Conservation (phyloP, 2,797 vertebrate species). For the Neomorphus geoffroyi region DNA sequence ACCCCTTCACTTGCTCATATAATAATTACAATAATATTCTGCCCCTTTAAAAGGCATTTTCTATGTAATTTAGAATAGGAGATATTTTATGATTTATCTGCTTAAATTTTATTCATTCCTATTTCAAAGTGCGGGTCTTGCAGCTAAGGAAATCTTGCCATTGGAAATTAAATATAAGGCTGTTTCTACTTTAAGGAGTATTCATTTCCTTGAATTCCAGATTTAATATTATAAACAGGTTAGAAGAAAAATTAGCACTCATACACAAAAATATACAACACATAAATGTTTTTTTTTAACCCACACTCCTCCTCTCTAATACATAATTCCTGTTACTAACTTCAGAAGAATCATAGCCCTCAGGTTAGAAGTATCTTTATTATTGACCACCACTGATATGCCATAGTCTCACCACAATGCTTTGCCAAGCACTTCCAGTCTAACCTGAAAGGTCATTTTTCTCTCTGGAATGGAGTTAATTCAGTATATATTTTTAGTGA, state of each 20-base stretch:
- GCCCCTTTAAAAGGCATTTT: not conserved
- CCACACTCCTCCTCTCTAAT: not conserved
- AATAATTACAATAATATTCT: not conserved
- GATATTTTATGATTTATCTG: not conserved
- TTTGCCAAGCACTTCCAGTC: not conserved
- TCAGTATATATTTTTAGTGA: slow-evolving; percentile 30
- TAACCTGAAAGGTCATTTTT: slow-evolving; percentile 3
- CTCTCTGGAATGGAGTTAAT: not conserved
- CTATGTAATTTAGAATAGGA: not conserved
- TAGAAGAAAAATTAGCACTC: not conserved
- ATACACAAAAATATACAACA: not conserved
- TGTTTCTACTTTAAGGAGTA: not conserved
- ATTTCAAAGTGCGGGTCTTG: not conserved
- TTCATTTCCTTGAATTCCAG: not conserved
- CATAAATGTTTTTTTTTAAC: not conserved
- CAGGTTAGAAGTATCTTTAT: not conserved
- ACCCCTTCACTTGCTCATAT: not conserved
- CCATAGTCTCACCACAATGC: not conserved
- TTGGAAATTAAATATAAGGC: not conserved
- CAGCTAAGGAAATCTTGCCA: not conserved
- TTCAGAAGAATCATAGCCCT: not conserved
- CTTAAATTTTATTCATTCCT: not conserved
- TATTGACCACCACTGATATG: not conserved
- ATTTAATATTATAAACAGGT: not conserved
- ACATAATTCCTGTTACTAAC: not conserved